Evolutionary conservation across 2,888 invertebrate species (phyloP).

Genomic region (Caenorhabditis sp.): DNA sequence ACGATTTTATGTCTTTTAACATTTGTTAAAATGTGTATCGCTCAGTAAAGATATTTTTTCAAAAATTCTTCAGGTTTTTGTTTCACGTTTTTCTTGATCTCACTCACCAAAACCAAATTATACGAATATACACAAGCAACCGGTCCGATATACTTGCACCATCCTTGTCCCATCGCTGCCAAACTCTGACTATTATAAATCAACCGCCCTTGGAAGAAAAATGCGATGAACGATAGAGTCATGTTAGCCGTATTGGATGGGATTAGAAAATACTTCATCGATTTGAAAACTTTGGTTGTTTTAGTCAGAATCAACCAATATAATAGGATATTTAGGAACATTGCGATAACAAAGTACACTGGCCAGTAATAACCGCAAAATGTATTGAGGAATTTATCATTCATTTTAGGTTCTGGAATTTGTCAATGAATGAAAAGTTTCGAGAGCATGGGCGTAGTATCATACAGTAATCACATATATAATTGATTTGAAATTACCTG

Average conservation of each 20-base stretch:
- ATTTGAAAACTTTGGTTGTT: not conserved
- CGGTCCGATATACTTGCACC: conserved; percentile 13
- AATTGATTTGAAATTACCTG: too few relatives aligned
- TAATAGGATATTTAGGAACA: not conserved
- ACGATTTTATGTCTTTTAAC: too few relatives aligned
- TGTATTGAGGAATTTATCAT: not conserved
- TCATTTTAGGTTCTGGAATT: not conserved
- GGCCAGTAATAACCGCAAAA: not conserved
- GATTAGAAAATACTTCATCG: not conserved
- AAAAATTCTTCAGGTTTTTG: too few relatives aligned
- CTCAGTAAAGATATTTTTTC: too few relatives aligned
- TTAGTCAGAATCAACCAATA: not conserved
- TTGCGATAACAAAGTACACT: not conserved
- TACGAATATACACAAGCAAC: conserved; percentile 17
- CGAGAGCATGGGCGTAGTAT: too few relatives aligned
- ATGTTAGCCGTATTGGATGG: not conserved
- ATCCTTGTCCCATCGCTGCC: conserved; percentile 23
- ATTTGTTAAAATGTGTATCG: too few relatives aligned
- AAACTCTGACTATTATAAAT: conserved; percentile 20
- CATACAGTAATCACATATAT: too few relatives aligned
- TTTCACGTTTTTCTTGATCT: too few relatives aligned
- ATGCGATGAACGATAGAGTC: not conserved
- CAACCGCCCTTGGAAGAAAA: not conserved
- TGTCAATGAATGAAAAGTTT: not conserved
- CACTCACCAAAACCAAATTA: conserved; percentile 14